Percentiles rank a stretch among this genome's conserved stretches.
Evolutionary conservation across 2,797 vertebrate species (phyloP).

Genomic region (Peromyscus eremicus): DNA sequence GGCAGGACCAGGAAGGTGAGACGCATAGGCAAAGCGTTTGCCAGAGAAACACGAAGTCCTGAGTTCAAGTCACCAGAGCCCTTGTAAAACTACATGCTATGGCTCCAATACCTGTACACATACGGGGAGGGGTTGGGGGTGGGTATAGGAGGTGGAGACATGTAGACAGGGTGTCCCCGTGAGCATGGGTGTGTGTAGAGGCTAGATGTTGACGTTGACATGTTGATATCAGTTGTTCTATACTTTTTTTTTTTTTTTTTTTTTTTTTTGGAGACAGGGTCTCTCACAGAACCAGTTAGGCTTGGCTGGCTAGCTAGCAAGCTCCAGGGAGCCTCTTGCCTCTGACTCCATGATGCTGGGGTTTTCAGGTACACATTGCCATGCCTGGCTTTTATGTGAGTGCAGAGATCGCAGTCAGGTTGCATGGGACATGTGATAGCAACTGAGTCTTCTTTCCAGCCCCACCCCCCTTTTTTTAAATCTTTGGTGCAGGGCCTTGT

Average conservation of each 20-base stretch:
- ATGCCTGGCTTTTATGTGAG: not conserved
- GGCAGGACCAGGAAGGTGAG: too few relatives aligned
- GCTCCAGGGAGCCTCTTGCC: not conserved
- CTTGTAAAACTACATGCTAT: fast-evolving
- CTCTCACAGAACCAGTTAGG: not conserved
- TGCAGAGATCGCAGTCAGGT: not conserved
- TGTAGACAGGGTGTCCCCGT: not conserved
- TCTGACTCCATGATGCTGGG: not conserved
- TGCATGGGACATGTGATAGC: too few relatives aligned
- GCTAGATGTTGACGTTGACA: too few relatives aligned
- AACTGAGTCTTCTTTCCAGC: not conserved
- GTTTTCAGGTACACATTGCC: not conserved
- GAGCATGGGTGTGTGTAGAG: not conserved
- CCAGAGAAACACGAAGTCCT: not conserved
- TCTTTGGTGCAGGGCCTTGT: not conserved
- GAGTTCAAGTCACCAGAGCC: too few relatives aligned
- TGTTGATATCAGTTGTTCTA: not conserved
- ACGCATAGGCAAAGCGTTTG: not conserved
- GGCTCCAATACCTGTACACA: too few relatives aligned
- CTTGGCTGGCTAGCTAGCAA: not conserved
- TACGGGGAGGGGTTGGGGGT: not conserved
- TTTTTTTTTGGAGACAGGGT: not conserved
- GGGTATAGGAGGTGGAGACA: too few relatives aligned
- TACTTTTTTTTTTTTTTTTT: not conserved
- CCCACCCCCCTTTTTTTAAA: not conserved